Base-by-base conservation (phyloP, 2,113 vertebrate species). In the Podilymbus podiceps region DNA sequence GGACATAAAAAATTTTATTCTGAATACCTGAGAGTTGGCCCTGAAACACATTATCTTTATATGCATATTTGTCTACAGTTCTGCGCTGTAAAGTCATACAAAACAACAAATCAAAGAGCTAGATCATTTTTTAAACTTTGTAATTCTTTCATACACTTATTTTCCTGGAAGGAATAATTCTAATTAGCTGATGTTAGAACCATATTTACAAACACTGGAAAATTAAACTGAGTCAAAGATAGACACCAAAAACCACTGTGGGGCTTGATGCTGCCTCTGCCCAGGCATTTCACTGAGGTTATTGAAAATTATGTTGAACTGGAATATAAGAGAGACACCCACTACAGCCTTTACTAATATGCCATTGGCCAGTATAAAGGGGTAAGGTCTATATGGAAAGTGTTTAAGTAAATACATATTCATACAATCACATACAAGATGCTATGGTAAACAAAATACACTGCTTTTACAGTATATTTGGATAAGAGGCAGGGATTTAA, bases 401-500 rank as follows among this genome's bases (percentile, higher is more conserved):
- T 47, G 35, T 66, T 86, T 71, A 88, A 98, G 98, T 98, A 98
- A 98, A 98, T 97, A 96, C 74, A 64, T 74, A 76, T 62, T 98
- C 86, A 91, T 96, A 96, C 89, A 95, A 71, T 80, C 46, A 31
- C n/a, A 53, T 77, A 92, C 42, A 98, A 98, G 97, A 98, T 93
- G 93, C 95, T 95, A 95, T 28, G 78, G 97, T 77, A 94, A 92
- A 97, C 90, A 96, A 56, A 98, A 94, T 64, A 83, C 84, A 90
- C 88, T 96, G 98, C 66, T 97, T 92, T 98, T 97, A 95, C 74
- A 89, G 60, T 89, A 81, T 79, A 88, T 93, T 95, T 80, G 95
- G 94, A 94, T 96, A 89, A 98, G 98, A 99, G 98, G 98, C 97
- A 98, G 98, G 91, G 93, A 98, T 90, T 93, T 62, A 91, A 95